Conservation (phyloP, 2,888 invertebrate species). For the Mythimna impura region DNA sequence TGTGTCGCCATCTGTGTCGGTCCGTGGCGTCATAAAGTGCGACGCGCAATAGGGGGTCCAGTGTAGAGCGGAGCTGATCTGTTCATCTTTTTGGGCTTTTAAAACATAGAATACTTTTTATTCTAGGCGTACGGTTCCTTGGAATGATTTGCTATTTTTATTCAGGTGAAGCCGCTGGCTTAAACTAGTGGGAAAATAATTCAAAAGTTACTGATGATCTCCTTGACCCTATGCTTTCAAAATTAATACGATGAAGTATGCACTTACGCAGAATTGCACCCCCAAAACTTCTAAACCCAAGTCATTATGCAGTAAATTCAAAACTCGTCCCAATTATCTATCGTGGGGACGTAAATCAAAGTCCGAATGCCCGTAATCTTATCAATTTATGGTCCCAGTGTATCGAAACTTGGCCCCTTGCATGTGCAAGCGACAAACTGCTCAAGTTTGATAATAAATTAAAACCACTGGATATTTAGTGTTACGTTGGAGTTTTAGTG, state of each 20-base stretch:
- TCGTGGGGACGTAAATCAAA: constrained; percentile 72
- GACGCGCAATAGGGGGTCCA: too few relatives aligned
- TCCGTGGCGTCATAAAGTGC: too few relatives aligned
- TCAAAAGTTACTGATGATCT: not conserved
- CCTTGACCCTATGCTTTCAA: not conserved
- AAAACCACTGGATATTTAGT: constrained; percentile 81
- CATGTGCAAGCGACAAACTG: constrained; percentile 80
- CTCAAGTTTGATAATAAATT: constrained; percentile 87
- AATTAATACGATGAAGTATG: constrained; percentile 12
- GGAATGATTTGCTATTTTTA: too few relatives aligned
- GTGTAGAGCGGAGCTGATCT: too few relatives aligned
- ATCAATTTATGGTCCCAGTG: constrained; percentile 87
- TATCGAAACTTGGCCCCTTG: constrained; percentile 84
- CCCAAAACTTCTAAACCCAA: constrained; percentile 31
- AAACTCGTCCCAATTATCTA: constrained; percentile 69
- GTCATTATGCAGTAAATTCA: constrained; percentile 57
- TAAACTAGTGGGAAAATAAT: too few relatives aligned
- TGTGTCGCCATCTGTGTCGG: too few relatives aligned
- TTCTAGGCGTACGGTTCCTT: too few relatives aligned
- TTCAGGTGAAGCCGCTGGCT: too few relatives aligned
- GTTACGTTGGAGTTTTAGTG: constrained; percentile 63
- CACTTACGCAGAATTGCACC: constrained; percentile 13
- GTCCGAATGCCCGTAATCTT: constrained; percentile 75
- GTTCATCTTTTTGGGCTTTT: too few relatives aligned
- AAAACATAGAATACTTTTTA: too few relatives aligned